A percentile compares a stretch with the other conserved stretches of the same genome.
Conservation (phyloP, 2,113 vertebrate genomes). For the Podarcis muralis region DNA sequence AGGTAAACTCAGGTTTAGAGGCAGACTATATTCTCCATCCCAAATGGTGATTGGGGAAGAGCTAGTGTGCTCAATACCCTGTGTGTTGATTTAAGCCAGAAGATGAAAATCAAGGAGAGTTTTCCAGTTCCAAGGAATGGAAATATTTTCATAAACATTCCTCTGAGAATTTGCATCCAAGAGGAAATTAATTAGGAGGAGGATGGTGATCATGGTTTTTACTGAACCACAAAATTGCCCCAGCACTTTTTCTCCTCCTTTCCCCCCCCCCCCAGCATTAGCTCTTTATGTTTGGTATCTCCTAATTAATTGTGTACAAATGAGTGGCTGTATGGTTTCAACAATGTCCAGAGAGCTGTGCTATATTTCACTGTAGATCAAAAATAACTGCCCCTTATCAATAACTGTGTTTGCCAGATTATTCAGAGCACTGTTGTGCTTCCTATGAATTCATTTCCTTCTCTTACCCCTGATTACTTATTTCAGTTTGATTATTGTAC, state of each 20-base stretch:
- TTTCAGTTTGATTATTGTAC: background rate
- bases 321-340: background rate
- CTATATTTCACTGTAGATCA: background rate
- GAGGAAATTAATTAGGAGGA: background rate
- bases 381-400: background rate
- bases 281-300: background rate
- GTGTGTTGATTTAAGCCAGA: background rate
- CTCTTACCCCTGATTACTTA: background rate
- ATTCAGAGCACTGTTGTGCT: background rate
- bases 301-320: background rate
- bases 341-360: slow-evolving; percentile 1
- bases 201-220: background rate
- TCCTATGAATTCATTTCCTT: background rate
- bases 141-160: slow-evolving; percentile 1
- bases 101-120: background rate
- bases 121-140: background rate
- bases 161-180: background rate
- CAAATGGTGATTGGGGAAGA: no score
- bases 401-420: background rate
- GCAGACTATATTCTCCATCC: no score
- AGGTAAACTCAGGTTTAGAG: no score
- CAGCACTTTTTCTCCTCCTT: fast-evolving
- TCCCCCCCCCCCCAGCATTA: background rate
- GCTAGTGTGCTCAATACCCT: no score
- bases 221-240: background rate